These are phyloP conservation scores for Epizoanthus rinbou DNA, from an alignment of 92 coral and sea anemone species.

Conservation along the genomic window DNA sequence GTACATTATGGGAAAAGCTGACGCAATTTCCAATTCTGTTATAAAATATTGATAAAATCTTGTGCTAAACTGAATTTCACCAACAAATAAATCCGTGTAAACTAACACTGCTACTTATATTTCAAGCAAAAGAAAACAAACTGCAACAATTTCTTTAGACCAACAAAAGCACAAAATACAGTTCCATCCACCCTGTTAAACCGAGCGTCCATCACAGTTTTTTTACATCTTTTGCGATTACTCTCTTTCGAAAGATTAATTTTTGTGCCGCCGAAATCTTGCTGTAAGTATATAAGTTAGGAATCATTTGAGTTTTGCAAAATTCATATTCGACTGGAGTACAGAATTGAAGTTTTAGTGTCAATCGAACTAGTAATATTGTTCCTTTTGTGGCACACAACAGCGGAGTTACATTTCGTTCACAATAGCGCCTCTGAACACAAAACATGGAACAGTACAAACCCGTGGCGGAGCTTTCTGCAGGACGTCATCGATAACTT, in stretches of 20 bases:
- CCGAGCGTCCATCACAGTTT: too few relatives aligned
- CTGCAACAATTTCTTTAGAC: too few relatives aligned
- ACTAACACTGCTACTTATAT: background rate
- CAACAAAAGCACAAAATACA: too few relatives aligned
- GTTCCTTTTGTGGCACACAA: too few relatives aligned
- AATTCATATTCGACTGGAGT: background rate
- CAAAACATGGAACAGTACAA: conserved; percentile 37
- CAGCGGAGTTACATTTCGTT: too few relatives aligned
- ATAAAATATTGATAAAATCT: background rate
- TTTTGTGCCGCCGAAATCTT: background rate
- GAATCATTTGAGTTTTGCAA: background rate
- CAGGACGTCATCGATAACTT: conserved; percentile 71
- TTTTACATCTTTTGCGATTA: too few relatives aligned
- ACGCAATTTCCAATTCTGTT: background rate
- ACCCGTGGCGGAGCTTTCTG: conserved; percentile 72
- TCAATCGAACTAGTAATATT: too few relatives aligned
- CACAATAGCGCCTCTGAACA: too few relatives aligned
- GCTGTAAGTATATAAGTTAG: background rate
- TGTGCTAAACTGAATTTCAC: too few relatives aligned
- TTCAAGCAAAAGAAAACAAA: background rate
- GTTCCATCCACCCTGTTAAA: too few relatives aligned
- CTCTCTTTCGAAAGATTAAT: too few relatives aligned
- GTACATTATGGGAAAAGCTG: background rate
- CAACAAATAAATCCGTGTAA: too few relatives aligned
- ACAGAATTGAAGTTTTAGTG: background rate